Base-by-base conservation (phyloP, 1,140 invertebrate species). In the Drosophila mauritiana region DNA sequence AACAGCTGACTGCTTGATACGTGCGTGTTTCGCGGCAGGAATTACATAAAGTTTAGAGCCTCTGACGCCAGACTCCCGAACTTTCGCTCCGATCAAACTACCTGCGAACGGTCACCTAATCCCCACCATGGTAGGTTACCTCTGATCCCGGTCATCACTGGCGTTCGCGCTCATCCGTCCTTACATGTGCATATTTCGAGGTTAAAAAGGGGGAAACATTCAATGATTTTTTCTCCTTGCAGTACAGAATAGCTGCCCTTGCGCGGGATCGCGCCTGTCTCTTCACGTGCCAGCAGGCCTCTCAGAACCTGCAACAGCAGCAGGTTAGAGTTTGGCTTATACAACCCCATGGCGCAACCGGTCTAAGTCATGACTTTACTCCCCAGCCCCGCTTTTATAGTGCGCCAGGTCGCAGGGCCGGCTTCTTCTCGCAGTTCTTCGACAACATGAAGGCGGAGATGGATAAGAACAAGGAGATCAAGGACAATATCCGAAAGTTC, bases 401-500 rank as follows among this genome's bases (percentile, higher is more conserved):
- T 40, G 57, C 85, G 15, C 86, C 90, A 15, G 79, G 85, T 49
- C 76, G 91, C 55, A 79, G 94, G 31, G 93, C 94, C 54, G 94
- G 94, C 34, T 99, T 99, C 92, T 95, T 99, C 74, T 95, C 96
- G 36, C 96, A 97, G 82, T 95, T 99, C 49, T 94, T 99, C 56
- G 97, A 99, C 48, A 99, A 99, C 93, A 95, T 99, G 52, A 96
- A 96, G 91, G 96, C 98, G 78, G 99, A 99, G 92, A 96, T 99
- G 92, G 95, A 96, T 8, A 98, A 98, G 92, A 99, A 98, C 93
- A 99, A 99, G 93, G 98, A 99, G 92, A 98, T 99, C 97, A 99
- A 99, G 94, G 98, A 99, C 78, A 99, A 95, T 77, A 95, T 99
- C 67, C 98, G 98, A 91, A 99, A 99, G 92, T 99, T 99, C 91